These are phyloP conservation scores for Tetramorium parvispinum DNA, from an alignment of 1,140 invertebrate genomes.

Conservation along the genomic window DNA sequence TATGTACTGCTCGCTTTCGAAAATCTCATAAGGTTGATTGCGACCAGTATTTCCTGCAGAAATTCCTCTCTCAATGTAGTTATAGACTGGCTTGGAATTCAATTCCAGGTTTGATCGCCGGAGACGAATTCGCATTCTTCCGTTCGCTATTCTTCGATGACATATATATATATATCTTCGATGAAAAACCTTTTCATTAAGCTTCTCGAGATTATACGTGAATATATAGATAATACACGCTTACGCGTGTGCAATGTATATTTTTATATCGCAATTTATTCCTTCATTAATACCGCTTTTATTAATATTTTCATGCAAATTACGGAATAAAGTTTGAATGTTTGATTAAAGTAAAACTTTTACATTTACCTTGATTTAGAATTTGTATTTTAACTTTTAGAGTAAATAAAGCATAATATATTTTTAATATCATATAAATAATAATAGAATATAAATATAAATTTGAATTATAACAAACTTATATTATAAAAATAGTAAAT, in stretches of 20 bases:
- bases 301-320: background rate
- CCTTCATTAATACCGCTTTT: background rate
- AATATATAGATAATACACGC: background rate
- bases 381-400: background rate
- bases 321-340: background rate
- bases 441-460: background rate
- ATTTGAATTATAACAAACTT: background rate
- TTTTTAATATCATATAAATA: background rate
- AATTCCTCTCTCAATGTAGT: slow-evolving; percentile 64
- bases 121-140: slow-evolving; percentile 59
- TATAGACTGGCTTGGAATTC: slow-evolving; percentile 74
- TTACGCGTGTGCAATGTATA: background rate
- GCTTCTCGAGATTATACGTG: background rate
- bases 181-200: background rate
- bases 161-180: background rate
- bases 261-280: background rate
- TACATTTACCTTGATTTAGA: background rate
- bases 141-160: slow-evolving; percentile 11
- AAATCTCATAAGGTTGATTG: slow-evolving; percentile 63
- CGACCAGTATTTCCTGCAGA: slow-evolving; percentile 66
- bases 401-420: background rate
- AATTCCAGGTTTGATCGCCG: slow-evolving; percentile 71
- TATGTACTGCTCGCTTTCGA: slow-evolving; percentile 29
- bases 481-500: background rate
- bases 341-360: background rate